Percentiles rank a stretch among this genome's conserved stretches.
Evolutionary conservation across 2,113 vertebrate genomes (phyloP).

Genomic region (Percina caprodes): DNA sequence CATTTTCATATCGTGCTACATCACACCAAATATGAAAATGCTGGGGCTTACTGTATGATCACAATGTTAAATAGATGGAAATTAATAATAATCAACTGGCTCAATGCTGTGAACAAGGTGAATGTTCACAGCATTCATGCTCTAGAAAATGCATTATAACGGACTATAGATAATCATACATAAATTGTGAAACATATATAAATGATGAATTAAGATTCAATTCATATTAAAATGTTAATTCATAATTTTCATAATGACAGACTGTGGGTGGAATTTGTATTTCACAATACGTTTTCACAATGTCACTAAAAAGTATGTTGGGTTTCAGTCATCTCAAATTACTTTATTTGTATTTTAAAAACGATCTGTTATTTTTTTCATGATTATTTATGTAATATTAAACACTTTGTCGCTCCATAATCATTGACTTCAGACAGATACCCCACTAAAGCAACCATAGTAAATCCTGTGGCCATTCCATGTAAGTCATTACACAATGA

Average conservation of each 20-base stretch:
- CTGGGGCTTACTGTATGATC: too few relatives aligned
- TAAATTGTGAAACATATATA: neutral
- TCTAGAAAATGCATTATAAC: neutral
- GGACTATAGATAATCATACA: neutral
- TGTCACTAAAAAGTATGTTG: too few relatives aligned
- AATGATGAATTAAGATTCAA: neutral
- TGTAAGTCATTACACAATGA: conserved; percentile 30
- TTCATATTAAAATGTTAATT: neutral
- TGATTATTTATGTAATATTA: too few relatives aligned
- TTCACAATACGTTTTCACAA: too few relatives aligned
- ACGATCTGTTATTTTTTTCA: neutral
- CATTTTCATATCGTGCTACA: neutral
- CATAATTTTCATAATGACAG: neutral
- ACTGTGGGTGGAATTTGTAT: neutral
- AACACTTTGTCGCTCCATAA: too few relatives aligned
- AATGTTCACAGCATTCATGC: neutral
- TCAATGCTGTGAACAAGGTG: neutral
- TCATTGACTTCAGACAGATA: neutral
- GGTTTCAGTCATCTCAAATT: too few relatives aligned
- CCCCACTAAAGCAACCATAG: neutral
- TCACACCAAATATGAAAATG: neutral
- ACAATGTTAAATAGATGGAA: neutral
- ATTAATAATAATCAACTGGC: neutral
- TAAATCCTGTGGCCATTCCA: neutral
- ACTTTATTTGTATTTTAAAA: too few relatives aligned